Percentiles rank a stretch among this genome's conserved stretches.
phyloP scores from a whole-genome alignment of 2,113 vertebrate genomes.

The Peromyscus leucopus region DNA sequence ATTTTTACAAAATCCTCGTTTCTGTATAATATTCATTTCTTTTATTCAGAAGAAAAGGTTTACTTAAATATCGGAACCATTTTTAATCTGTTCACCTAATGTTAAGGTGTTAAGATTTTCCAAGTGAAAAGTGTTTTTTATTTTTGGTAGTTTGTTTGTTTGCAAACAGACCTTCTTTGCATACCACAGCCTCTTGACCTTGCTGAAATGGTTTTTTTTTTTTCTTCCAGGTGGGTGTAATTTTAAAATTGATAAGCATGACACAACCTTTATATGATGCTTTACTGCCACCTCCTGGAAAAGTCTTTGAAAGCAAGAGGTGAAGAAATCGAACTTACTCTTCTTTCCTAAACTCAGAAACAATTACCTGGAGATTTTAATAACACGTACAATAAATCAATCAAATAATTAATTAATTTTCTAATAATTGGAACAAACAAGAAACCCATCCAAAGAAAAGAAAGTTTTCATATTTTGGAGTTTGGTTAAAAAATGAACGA shows the following conservation, averaged over 20 bases:
- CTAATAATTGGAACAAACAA: not conserved
- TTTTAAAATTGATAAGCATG: conserved; percentile 38
- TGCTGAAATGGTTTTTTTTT: not conserved
- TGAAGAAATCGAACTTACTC: not conserved
- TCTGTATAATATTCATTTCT: conserved; percentile 62
- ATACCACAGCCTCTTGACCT: conserved; percentile 55
- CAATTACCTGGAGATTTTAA: not conserved
- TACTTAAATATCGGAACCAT: not conserved
- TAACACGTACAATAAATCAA: not conserved
- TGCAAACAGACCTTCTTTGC: conserved; percentile 30
- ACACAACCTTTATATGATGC: conserved; percentile 69
- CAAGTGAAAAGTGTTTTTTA: not conserved
- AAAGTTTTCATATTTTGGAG: not conserved
- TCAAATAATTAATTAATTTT: not conserved
- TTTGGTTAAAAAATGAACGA: not conserved
- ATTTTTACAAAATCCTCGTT: conserved; percentile 7
- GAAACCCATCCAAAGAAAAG: not conserved
- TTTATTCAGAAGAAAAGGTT: conserved; percentile 40
- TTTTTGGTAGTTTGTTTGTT: not conserved
- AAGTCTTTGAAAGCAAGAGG: conserved; percentile 27
- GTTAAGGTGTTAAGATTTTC: conserved; percentile 24
- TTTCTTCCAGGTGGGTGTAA: not conserved
- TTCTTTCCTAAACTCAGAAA: not conserved
- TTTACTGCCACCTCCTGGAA: conserved; percentile 87
- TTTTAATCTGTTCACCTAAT: not conserved